phyloP scores from a whole-genome alignment of 2,888 invertebrate genomes.

The Penaeus monodon region DNA sequence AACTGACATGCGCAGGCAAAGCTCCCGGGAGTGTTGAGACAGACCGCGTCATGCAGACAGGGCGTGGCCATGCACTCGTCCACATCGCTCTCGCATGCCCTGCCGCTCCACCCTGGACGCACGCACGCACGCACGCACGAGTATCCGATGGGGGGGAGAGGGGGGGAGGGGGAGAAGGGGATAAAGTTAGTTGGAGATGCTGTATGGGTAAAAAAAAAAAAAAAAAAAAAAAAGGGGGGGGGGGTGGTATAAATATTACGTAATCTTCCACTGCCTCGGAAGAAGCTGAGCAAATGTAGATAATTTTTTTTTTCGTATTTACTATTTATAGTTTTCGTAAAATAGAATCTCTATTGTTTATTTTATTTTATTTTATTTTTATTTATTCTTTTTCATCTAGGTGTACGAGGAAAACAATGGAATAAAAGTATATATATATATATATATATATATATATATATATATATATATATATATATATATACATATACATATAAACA shows the following conservation, averaged over 20 bases:
- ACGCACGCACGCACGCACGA: not conserved
- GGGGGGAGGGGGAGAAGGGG: not conserved
- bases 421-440: not conserved
- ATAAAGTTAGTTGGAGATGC: too few species aligned
- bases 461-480: not conserved
- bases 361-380: too few species aligned
- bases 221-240: too few species aligned
- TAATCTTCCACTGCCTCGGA: too few species aligned
- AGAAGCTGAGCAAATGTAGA: too few species aligned
- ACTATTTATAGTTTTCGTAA: too few species aligned
- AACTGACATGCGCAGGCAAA: slow-evolving; percentile 65
- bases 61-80: slow-evolving; percentile 68
- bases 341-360: too few species aligned
- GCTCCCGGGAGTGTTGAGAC: slow-evolving; percentile 75
- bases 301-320: too few species aligned
- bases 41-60: slow-evolving; percentile 81
- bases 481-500: not conserved
- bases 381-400: too few species aligned
- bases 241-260: too few species aligned
- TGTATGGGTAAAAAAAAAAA: too few species aligned
- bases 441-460: slow-evolving; percentile 8
- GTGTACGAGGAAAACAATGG: too few species aligned
- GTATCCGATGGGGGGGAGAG: not conserved
- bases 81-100: slow-evolving; percentile 63
- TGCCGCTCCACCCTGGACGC: slow-evolving; percentile 61